A percentile compares a stretch with the other conserved stretches of the same genome.
Evolutionary conservation across 2,888 invertebrate species (phyloP).

Genomic region (Calliphora vomitoria): DNA sequence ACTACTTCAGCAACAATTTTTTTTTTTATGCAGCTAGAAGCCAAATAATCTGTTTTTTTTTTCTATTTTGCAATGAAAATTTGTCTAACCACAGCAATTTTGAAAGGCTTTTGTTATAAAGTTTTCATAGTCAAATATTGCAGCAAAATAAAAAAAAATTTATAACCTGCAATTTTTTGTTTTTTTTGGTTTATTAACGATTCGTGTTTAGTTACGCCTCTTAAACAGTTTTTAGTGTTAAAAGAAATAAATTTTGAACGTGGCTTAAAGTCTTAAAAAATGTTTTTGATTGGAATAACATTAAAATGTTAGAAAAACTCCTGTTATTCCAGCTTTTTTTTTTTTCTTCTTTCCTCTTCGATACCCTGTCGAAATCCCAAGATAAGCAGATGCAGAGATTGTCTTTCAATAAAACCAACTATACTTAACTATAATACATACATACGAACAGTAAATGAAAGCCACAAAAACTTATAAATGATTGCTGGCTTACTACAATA

Average conservation of each 20-base stretch:
- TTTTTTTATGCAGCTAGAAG: background rate
- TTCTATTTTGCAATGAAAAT: conserved; percentile 7
- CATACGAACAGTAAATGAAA: conserved; percentile 35
- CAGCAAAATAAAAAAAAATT: background rate
- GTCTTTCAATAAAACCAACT: conserved; percentile 39
- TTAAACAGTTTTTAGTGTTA: conserved; percentile 39
- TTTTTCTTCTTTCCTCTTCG: conserved; percentile 34
- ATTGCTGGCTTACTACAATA: conserved; percentile 27
- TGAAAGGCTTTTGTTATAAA: conserved; percentile 49
- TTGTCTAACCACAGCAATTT: conserved; percentile 16
- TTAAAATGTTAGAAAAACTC: conserved; percentile 30
- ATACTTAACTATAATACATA: background rate
- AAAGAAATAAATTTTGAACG: conserved; percentile 34
- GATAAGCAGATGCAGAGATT: conserved; percentile 55
- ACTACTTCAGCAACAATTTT: background rate
- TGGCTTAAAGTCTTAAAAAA: conserved; percentile 49
- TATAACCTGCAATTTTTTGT: conserved; percentile 21
- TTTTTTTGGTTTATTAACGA: conserved; percentile 38
- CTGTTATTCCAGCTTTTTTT: conserved; percentile 43
- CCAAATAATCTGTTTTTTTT: background rate
- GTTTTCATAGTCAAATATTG: conserved; percentile 33
- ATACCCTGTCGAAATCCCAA: conserved; percentile 45
- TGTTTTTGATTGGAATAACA: conserved; percentile 35
- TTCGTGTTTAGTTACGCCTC: conserved; percentile 70
- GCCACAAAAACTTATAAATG: conserved; percentile 56